Evolutionary conservation across 2,888 invertebrate genomes (phyloP).

Genomic region (Chrysina gloriosa): DNA sequence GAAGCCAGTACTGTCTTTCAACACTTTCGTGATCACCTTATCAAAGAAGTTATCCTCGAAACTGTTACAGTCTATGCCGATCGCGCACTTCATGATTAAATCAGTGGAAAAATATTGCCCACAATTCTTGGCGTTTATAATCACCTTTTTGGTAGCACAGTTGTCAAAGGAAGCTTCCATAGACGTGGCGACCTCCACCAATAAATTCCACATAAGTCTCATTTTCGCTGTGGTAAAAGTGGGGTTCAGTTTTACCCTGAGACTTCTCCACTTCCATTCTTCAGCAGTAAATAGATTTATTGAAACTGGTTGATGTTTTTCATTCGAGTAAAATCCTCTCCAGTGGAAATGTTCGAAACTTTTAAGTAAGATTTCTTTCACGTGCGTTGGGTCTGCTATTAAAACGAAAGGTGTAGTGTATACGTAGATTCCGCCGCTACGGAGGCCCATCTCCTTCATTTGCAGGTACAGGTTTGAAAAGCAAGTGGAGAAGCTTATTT

Average conservation of each 20-base stretch:
- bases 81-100: slow-evolving; percentile 23
- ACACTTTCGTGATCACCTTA: too few species aligned
- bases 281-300: slow-evolving; percentile 24
- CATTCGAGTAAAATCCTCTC: slow-evolving; percentile 21
- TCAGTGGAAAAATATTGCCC: slow-evolving; percentile 19
- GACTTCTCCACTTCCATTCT: slow-evolving; percentile 28
- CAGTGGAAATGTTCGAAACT: slow-evolving; percentile 21
- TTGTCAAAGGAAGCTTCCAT: too few species aligned
- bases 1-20: too few species aligned
- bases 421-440: slow-evolving; percentile 37
- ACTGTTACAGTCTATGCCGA: slow-evolving; percentile 24
- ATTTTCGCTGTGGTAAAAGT: slow-evolving; percentile 35
- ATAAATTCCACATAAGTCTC: slow-evolving; percentile 22
- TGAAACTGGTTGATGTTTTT: slow-evolving; percentile 30
- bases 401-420: slow-evolving; percentile 34
- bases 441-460: too few species aligned
- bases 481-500: too few species aligned
- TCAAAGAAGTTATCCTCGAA: slow-evolving; percentile 49
- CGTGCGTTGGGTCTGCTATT: background rate
- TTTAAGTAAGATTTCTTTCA: slow-evolving; percentile 23
- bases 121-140: slow-evolving; percentile 2
- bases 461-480: too few species aligned
- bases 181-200: too few species aligned
- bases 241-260: slow-evolving; percentile 27
- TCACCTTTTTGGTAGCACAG: too few species aligned